A percentile compares a stretch with the other conserved stretches of the same genome.
phyloP scores from a whole-genome alignment of 2,113 vertebrate genomes.

The Elanus axillaris region DNA sequence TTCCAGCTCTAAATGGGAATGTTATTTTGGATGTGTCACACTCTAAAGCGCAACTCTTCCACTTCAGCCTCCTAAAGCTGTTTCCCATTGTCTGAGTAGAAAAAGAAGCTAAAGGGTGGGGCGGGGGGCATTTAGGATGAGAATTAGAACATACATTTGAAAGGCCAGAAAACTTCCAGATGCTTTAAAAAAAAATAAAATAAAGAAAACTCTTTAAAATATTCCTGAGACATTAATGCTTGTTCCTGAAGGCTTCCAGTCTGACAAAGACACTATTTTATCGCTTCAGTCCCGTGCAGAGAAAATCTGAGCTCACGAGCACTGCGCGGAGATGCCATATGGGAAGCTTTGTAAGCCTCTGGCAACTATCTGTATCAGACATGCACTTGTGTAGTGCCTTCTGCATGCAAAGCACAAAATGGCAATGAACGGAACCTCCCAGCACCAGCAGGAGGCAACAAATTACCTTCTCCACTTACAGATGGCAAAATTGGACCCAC shows the following conservation, averaged over 20 bases:
- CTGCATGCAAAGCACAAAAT: conserved; percentile 20
- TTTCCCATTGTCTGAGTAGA: background rate
- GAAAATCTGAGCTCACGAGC: background rate
- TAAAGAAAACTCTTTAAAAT: background rate
- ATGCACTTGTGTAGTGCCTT: background rate
- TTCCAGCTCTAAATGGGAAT: background rate
- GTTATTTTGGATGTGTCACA: background rate
- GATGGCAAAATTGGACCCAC: conserved; percentile 17
- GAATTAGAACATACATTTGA: background rate
- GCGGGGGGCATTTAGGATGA: background rate
- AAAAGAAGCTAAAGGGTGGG: background rate
- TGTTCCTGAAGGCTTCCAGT: background rate
- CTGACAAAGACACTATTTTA: background rate
- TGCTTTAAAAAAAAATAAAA: background rate
- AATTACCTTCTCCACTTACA: conserved; percentile 16
- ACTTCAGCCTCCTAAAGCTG: background rate
- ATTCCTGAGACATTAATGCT: background rate
- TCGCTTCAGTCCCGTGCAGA: background rate
- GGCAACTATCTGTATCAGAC: conserved; percentile 48
- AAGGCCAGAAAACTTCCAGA: background rate
- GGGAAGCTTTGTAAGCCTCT: conserved; percentile 54
- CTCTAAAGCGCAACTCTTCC: background rate
- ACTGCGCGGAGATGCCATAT: background rate
- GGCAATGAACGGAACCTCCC: background rate
- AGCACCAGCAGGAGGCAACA: background rate